Conservation (phyloP, 2,797 vertebrate genomes). For the Neomorphus geoffroyi region DNA sequence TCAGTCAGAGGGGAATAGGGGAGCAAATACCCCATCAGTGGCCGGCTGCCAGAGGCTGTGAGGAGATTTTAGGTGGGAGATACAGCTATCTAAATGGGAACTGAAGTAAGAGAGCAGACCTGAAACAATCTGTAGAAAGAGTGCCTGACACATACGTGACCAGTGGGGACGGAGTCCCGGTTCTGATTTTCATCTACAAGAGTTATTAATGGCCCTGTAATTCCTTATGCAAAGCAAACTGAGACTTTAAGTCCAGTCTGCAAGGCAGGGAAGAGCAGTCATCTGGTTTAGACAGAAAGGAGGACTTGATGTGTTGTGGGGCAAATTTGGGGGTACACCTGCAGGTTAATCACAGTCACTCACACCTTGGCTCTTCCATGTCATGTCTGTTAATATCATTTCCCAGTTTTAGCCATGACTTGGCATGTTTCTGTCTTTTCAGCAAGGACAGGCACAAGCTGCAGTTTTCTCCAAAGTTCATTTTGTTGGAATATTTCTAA, state of each 20-base stretch:
- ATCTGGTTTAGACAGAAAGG: not conserved
- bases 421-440: not conserved
- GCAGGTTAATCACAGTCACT: accelerated
- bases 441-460: conserved; percentile 5
- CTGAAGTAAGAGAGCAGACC: not conserved
- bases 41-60: not conserved
- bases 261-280: not conserved
- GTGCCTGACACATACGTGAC: accelerated
- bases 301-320: accelerated
- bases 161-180: not conserved
- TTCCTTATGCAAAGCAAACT: not conserved
- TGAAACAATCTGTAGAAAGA: not conserved
- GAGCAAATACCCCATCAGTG: not conserved
- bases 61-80: not conserved
- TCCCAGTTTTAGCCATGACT: not conserved
- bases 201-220: not conserved
- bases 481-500: not conserved
- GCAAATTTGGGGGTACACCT: not conserved
- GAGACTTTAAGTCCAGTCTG: not conserved
- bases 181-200: not conserved
- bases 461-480: conserved; percentile 1
- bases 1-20: accelerated
- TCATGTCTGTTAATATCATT: not conserved
- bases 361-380: not conserved
- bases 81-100: not conserved